Evolutionary conservation across 2,888 invertebrate genomes (phyloP).

Genomic region (Lordiphosa andalusiaca): DNA sequence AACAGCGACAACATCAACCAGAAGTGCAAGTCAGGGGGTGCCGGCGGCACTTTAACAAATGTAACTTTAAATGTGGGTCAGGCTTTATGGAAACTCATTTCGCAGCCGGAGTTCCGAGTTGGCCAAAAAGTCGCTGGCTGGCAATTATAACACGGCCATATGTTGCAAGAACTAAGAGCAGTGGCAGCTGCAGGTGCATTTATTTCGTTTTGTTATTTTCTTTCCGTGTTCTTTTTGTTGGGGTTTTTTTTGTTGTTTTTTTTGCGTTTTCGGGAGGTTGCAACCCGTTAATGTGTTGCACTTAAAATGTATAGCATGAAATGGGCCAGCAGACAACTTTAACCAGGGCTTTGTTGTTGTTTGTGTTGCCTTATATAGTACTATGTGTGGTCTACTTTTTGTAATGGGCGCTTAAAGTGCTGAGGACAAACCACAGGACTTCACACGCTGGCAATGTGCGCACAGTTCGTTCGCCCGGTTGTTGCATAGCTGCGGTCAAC

Average conservation of each 20-base stretch:
- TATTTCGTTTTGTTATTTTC: slow-evolving; percentile 4
- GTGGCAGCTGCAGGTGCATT: slow-evolving; percentile 54
- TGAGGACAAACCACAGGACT: slow-evolving; percentile 50
- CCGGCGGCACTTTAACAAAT: slow-evolving; percentile 47
- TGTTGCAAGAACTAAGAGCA: slow-evolving; percentile 62
- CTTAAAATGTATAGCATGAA: slow-evolving; percentile 66
- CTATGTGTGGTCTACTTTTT: neutral
- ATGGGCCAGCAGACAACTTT: slow-evolving; percentile 62
- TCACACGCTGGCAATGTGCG: slow-evolving; percentile 46
- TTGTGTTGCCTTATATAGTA: slow-evolving; percentile 1
- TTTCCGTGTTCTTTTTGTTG: slow-evolving; percentile 1
- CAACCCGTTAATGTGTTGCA: slow-evolving; percentile 65
- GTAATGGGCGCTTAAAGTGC: slow-evolving; percentile 48
- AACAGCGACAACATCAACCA: slow-evolving; percentile 10
- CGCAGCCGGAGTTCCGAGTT: slow-evolving; percentile 14
- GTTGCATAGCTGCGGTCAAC: slow-evolving; percentile 52
- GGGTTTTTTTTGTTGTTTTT: slow-evolving; percentile 1
- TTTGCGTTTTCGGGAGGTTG: slow-evolving; percentile 32
- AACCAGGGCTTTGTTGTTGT: slow-evolving; percentile 35
- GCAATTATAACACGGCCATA: slow-evolving; percentile 68
- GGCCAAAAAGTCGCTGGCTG: slow-evolving; percentile 38
- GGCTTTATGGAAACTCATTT: slow-evolving; percentile 66
- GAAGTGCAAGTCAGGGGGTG: slow-evolving; percentile 48
- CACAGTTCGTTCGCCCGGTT: slow-evolving; percentile 22
- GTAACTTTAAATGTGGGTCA: slow-evolving; percentile 45